These are phyloP conservation scores for Ooceraea biroi DNA, from an alignment of 1,140 invertebrate genomes.

Conservation along the genomic window DNA sequence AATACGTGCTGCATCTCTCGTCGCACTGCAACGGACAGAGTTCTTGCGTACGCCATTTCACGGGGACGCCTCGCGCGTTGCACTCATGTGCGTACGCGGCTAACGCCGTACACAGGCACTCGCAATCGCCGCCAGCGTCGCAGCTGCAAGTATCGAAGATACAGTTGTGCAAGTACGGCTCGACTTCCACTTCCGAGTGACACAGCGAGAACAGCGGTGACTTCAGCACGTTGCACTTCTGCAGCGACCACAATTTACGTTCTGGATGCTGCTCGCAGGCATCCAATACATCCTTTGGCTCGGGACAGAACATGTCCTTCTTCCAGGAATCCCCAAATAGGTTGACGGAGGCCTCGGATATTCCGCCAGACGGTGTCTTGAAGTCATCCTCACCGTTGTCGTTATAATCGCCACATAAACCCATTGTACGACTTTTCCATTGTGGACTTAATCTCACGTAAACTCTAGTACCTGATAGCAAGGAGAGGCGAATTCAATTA, in stretches of 20 bases:
- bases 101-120: conserved; percentile 95
- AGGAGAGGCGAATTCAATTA: conserved; percentile 20
- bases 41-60: conserved; percentile 93
- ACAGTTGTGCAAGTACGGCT: conserved; percentile 90
- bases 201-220: conserved; percentile 91
- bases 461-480: conserved; percentile 90
- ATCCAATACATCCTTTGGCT: conserved; percentile 85
- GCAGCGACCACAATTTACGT: conserved; percentile 91
- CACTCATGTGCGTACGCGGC: conserved; percentile 95
- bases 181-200: conserved; percentile 92
- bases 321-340: conserved; percentile 96
- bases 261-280: conserved; percentile 91
- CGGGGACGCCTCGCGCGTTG: conserved; percentile 89
- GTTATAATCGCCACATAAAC: conserved; percentile 97
- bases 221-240: conserved; percentile 92
- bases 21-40: conserved; percentile 96
- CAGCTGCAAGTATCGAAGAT: conserved; percentile 95
- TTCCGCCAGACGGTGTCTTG: conserved; percentile 92
- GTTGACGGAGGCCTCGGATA: conserved; percentile 90
- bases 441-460: conserved; percentile 91
- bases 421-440: conserved; percentile 92
- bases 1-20: conserved; percentile 91
- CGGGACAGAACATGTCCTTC: conserved; percentile 91
- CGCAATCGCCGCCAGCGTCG: conserved; percentile 94
- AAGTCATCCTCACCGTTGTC: conserved; percentile 93